phyloP scores from a whole-genome alignment of 2,113 vertebrate genomes.

The Porphyrio hochstetteri region DNA sequence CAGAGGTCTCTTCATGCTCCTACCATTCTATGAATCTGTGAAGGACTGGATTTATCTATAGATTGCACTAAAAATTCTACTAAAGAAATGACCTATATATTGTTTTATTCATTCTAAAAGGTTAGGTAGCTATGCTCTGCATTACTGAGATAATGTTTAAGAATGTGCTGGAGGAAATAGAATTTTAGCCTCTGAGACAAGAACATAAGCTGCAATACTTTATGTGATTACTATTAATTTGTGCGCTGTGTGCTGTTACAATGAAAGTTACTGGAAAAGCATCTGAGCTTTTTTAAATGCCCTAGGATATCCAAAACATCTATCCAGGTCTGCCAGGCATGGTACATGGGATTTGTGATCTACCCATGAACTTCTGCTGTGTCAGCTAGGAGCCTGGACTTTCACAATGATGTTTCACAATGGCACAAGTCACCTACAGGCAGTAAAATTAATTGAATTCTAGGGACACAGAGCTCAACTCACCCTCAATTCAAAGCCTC shows the following conservation, averaged over 20 bases:
- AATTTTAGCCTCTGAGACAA: neutral
- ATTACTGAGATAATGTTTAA: neutral
- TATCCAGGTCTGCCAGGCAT: neutral
- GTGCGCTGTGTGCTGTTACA: neutral
- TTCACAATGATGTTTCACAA: neutral
- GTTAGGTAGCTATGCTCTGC: neutral
- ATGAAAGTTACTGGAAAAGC: neutral
- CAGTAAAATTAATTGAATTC: neutral
- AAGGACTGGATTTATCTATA: neutral
- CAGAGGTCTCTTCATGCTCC: no score
- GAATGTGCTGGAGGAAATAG: neutral
- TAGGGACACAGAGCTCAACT: neutral
- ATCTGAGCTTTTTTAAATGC: neutral
- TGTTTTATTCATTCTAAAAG: neutral
- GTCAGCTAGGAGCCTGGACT: neutral
- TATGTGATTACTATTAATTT: neutral
- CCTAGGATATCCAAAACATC: neutral
- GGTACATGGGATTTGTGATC: neutral
- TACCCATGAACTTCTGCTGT: neutral
- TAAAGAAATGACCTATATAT: neutral
- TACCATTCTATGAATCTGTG: no score
- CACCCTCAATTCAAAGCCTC: neutral
- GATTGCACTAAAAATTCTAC: neutral
- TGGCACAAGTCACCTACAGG: neutral
- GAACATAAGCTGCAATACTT: neutral